Evolutionary conservation across 2,113 vertebrate genomes (phyloP).

Genomic region (Dermatemys mawii): DNA sequence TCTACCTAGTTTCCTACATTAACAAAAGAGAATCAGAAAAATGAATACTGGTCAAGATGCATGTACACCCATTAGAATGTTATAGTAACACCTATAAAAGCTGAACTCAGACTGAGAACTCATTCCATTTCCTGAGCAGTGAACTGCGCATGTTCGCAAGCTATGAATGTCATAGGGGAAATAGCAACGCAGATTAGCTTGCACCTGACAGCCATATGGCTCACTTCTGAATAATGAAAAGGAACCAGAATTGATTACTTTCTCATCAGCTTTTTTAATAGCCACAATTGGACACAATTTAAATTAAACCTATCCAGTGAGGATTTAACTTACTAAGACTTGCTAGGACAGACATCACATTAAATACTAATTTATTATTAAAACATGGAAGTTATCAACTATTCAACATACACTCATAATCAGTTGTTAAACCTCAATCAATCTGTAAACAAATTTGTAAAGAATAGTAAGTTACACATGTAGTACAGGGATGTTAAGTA

Average conservation of each 20-base stretch:
- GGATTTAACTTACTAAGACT: slow-evolving; percentile 25
- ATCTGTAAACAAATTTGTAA: neutral
- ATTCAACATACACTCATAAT: neutral
- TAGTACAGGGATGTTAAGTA: neutral
- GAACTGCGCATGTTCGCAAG: neutral
- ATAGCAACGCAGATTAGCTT: slow-evolving; percentile 17
- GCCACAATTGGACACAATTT: slow-evolving; percentile 55
- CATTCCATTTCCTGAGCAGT: neutral
- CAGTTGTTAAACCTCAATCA: neutral
- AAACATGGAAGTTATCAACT: neutral
- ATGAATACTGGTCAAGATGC: slow-evolving; percentile 44
- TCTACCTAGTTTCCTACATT: slow-evolving; percentile 23
- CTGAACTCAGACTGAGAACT: neutral
- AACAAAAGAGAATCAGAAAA: neutral
- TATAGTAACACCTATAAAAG: neutral
- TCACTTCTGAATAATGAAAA: slow-evolving; percentile 36
- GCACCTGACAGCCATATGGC: neutral
- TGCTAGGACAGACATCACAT: neutral
- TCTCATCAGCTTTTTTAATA: slow-evolving; percentile 32
- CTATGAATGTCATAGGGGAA: slow-evolving; percentile 35
- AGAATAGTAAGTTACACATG: neutral
- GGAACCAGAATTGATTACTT: slow-evolving; percentile 42
- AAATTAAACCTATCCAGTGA: slow-evolving; percentile 49
- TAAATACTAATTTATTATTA: slow-evolving; percentile 39
- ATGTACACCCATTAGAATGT: slow-evolving; percentile 32